These are phyloP conservation scores for Chrysolina haemoptera DNA, from an alignment of 2,888 invertebrate genomes.

Conservation along the genomic window DNA sequence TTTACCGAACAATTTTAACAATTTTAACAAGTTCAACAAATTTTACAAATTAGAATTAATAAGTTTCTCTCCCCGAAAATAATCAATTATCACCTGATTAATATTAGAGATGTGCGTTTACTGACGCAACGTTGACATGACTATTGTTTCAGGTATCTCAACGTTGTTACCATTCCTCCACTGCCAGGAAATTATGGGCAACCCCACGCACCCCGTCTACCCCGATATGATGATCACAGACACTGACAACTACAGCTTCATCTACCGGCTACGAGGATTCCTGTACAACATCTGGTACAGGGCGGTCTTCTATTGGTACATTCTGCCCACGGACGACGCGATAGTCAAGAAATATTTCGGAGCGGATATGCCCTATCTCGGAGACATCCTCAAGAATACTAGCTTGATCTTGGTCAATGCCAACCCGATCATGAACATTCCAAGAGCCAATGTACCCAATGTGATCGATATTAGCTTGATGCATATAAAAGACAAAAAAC, in stretches of 20 bases:
- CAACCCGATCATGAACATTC: slow-evolving; percentile 22
- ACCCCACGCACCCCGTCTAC: slow-evolving; percentile 57
- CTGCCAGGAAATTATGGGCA: slow-evolving; percentile 54
- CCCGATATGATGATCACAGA: slow-evolving; percentile 48
- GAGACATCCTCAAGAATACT: slow-evolving; percentile 21
- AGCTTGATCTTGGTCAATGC: slow-evolving; percentile 28
- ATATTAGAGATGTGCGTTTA: too few relatives aligned
- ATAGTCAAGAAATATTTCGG: slow-evolving; percentile 23
- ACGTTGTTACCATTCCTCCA: slow-evolving; percentile 48
- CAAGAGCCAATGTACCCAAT: slow-evolving; percentile 29
- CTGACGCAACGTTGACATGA: too few relatives aligned
- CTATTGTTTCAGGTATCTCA: slow-evolving; percentile 47
- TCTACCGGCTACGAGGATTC: slow-evolving; percentile 42
- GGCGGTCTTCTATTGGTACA: slow-evolving; percentile 41
- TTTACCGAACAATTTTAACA: too few relatives aligned
- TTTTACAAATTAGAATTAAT: too few relatives aligned
- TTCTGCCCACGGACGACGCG: slow-evolving; percentile 8
- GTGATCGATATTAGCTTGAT: slow-evolving; percentile 26
- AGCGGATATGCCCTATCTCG: not conserved
- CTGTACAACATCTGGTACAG: slow-evolving; percentile 45
- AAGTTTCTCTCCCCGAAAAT: too few relatives aligned
- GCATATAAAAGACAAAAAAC: not conserved
- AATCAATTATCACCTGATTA: too few relatives aligned
- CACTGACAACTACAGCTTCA: slow-evolving; percentile 22
- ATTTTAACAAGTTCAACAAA: too few relatives aligned